These are phyloP conservation scores for Pitangus sulphuratus DNA, from an alignment of 2,797 vertebrate genomes.

Conservation along the genomic window DNA sequence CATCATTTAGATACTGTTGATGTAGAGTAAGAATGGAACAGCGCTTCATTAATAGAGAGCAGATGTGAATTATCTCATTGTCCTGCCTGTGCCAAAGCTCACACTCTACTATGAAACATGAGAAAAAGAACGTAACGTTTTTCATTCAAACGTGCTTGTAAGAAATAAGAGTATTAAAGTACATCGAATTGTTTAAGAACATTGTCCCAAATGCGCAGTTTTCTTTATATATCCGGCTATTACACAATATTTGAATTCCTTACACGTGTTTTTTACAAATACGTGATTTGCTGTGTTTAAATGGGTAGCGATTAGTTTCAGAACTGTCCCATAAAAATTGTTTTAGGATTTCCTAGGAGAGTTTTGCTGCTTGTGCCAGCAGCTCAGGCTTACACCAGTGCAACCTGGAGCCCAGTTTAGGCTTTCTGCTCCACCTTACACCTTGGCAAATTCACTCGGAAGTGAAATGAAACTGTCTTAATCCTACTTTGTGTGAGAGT, in stretches of 20 bases:
- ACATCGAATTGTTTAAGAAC: not conserved
- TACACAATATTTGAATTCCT: not conserved
- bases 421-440: not conserved
- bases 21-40: not conserved
- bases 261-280: not conserved
- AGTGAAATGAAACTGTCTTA: not conserved
- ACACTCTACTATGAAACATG: not conserved
- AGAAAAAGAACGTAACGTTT: not conserved
- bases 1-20: not conserved
- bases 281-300: not conserved
- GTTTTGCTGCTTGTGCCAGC: not conserved
- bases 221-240: not conserved
- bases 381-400: not conserved
- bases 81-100: conserved; percentile 40
- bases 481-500: not conserved
- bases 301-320: not conserved
- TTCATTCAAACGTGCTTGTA: not conserved
- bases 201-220: not conserved
- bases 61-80: conserved; percentile 38
- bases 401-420: not conserved
- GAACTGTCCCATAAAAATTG: not conserved
- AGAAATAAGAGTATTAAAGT: conserved; percentile 10
- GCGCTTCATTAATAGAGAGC: not conserved
- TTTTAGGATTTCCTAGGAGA: not conserved
- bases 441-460: not conserved